Evolutionary conservation across 1,140 invertebrate species (phyloP), one percentile per base, ranked within the genome.

Genomic region (Camponotus vicinus): DNA sequence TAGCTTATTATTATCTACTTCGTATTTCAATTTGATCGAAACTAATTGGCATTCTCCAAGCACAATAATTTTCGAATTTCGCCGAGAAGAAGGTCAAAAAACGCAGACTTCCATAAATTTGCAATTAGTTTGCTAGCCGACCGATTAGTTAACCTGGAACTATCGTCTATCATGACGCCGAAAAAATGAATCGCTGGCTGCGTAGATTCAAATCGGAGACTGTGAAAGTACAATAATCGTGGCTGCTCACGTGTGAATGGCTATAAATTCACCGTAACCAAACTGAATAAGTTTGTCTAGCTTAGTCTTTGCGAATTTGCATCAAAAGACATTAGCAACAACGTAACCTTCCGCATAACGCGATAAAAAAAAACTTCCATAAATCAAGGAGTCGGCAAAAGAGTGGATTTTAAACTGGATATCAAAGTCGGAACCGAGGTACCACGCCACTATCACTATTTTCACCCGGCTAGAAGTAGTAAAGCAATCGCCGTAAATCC

Each of bases 221-320:
- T 59, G 87, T 86, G 87, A 88, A 88, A 88, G 87, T 86, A 88
- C 85, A 88, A 82, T 86, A 69, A 27, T 59, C 34, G 77, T 76
- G 57, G 55, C n/a, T 40, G 40, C 70, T 21, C 70, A 37, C 70
- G 70, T 73, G 70, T 37, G 70, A 55, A 52, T 8, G 49, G 49
- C 4, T 18, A 73, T 73, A 73, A 73, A 73, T 73, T 42, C 32
- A 73, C 27, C 34, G 49, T 18, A 34, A 32, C 27, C 32, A 59
- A 59, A 49, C 37, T 34, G 34, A 83, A 6, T 66, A 67, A 27
- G 6, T 21, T 42, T n/a, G 32, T 42, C 40, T 27, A 82, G 27
- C 5, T 32, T 11, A 61, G 13, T 37, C 4, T 70, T 40, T 67
- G 42, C 13, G 6, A 83, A 73, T 61, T 49, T 13, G 27, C 21